Evolutionary conservation across 2,888 invertebrate genomes (phyloP), one percentile per base, ranked within the genome.

Genomic region (Lordiphosa fenestrarum): DNA sequence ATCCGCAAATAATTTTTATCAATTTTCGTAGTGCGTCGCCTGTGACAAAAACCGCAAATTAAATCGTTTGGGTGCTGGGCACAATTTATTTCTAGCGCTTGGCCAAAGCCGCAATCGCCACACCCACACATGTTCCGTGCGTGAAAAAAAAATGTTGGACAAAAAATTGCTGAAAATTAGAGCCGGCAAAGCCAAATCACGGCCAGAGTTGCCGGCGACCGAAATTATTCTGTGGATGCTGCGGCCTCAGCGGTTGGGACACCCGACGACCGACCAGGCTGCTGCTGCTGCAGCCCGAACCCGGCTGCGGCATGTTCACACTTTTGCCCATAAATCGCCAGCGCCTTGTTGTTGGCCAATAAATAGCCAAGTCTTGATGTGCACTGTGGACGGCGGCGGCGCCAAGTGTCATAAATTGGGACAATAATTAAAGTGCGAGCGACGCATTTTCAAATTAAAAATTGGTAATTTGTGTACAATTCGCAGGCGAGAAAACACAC

Each of bases 21-120:
- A 73, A 67, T 75, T 73, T 71, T 59, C 57, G 57, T 61, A 53
- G 61, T 47, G 61, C 60, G 44, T 56, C 63, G 63, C 48, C 53
- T 57, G 70, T 73, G 73, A 65, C 58, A 64, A 69, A 68, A 84
- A 74, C 81, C 83, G 77, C 84, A 84, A 84, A 84, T 84, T 84
- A 84, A 84, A 84, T 84, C 81, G 78, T 74, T 82, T 71, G 67
- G 71, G 65, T 51, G 67, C 58, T 56, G 56, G 60, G 60, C 61
- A 54, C 66, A 74, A 81, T 78, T 77, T 77, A 78, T 78, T 72
- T 75, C 58, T 47, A 62, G 70, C 53, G 59, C 67, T 51, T 49
- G 58, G 69, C 54, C 23, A 60, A 73, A 76, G 71, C 76, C 77
- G 36, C 77, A 76, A 58, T 38, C 50, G 54, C 55, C 66, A 55